Evolutionary conservation across 2,888 invertebrate genomes (phyloP).

Genomic region (Operophtera brumata): DNA sequence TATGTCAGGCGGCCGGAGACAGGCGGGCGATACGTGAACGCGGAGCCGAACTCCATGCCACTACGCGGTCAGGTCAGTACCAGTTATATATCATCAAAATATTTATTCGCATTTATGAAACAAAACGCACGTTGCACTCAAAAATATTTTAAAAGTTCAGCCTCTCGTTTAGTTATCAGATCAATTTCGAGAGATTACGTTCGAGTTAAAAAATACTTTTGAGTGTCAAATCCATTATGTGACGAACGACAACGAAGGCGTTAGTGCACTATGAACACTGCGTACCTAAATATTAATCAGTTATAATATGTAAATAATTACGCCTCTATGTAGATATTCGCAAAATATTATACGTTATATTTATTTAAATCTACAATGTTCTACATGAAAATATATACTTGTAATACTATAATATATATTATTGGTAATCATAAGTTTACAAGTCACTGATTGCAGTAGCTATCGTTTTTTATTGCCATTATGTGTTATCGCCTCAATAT

Average conservation of each 20-base stretch:
- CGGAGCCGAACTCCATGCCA: too few species aligned
- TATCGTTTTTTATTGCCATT: slow-evolving; percentile 6
- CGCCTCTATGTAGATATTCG: slow-evolving; percentile 77
- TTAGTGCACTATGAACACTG: slow-evolving; percentile 37
- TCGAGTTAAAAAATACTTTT: slow-evolving; percentile 35
- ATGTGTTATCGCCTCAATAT: neutral
- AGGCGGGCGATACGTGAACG: too few species aligned
- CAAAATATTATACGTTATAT: slow-evolving; percentile 73
- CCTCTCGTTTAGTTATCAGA: slow-evolving; percentile 46
- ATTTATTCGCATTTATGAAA: slow-evolving; percentile 11
- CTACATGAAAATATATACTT: slow-evolving; percentile 51
- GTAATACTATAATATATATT: slow-evolving; percentile 30
- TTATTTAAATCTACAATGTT: slow-evolving; percentile 48
- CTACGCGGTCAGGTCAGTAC: too few species aligned
- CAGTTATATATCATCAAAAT: too few species aligned
- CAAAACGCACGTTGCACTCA: slow-evolving; percentile 36
- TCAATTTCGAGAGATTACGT: slow-evolving; percentile 46
- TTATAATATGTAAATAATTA: slow-evolving; percentile 63
- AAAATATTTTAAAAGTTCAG: slow-evolving; percentile 43
- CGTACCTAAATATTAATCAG: slow-evolving; percentile 54
- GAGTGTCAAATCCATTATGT: slow-evolving; percentile 23
- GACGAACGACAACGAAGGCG: slow-evolving; percentile 20
- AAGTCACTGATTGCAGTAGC: slow-evolving; percentile 23
- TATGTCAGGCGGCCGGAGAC: too few species aligned
- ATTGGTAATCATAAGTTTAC: slow-evolving; percentile 32